Evolutionary conservation across 1,140 invertebrate genomes (phyloP), one percentile per base, ranked within the genome.

Genomic region (Bombus superbus): DNA sequence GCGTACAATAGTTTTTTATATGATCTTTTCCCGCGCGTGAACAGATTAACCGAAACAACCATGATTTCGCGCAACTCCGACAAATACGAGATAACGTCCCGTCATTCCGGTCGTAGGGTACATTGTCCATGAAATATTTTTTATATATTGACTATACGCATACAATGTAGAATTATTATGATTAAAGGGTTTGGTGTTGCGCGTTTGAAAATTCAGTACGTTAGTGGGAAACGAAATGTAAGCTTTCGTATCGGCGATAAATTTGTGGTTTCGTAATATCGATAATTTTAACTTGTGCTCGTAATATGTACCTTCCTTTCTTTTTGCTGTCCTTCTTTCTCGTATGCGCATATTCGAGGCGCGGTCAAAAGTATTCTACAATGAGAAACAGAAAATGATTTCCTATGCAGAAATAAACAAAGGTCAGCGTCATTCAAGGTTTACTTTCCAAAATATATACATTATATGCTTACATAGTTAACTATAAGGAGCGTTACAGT

Each of bases 261-360:
- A 78, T 78, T 77, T 83, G 71, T 44, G 38, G n/a, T 42, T 69
- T 13, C 15, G 44, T 28, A 75, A 77, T 84, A 78, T 62, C 28
- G 75, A 59, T 40, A 44, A 53, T 22, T 69, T 68, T 69, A 11
- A 69, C 47, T 53, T 53, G 18, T 53, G 47, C 18, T 44, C 47
- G 25, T 71, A 11, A 11, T 11, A 28, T 22, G 3, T 32, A 38
- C 25, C 10, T 66, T 32, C 4, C n/a, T 32, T 18, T 32, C 32
- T 35, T 66, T 66, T 8, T 32, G 11, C 1, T 32, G 13, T 64
- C 5, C n/a, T 13, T 64, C 11, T 64, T n/a, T 62, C 10, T 6
- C 1, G 47, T 57, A n/a, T 75, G 28, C 53, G 13, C 32, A 22
- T 75, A 1, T 62, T 62, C 28, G 0, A 8, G 10, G 0, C n/a